A percentile compares a stretch with the other conserved stretches of the same genome.
Conservation (phyloP, 53 echinoderm and acorn worm species). For the Glandiceps talaboti region DNA sequence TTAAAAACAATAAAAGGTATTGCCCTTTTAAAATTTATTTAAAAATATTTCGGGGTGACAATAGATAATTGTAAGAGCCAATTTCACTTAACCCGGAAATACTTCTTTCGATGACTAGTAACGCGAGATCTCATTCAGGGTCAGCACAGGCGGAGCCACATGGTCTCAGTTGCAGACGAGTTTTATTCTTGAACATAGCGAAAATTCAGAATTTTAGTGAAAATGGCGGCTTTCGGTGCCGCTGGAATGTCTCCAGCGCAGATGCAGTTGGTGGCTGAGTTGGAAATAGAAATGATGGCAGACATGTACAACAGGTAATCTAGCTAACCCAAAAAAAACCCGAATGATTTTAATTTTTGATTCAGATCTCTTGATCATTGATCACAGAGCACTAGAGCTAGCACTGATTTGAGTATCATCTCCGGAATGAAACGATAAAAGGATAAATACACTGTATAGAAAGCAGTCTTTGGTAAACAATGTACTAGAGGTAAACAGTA, state of each 20-base stretch:
- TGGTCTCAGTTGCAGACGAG: neutral
- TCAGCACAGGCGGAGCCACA: neutral
- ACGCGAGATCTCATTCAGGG: neutral
- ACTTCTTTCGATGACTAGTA: neutral
- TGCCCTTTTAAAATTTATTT: too few species aligned
- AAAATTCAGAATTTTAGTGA: neutral
- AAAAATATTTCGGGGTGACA: neutral
- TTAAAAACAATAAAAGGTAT: too few species aligned
- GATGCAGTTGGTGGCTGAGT: slow-evolving; percentile 81
- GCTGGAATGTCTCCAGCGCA: slow-evolving; percentile 43
- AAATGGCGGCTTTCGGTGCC: neutral
- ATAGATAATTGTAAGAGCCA: neutral
- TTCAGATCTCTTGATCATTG: too few species aligned
- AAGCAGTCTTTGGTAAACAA: too few species aligned
- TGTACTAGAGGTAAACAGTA: too few species aligned
- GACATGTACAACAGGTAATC: slow-evolving; percentile 96
- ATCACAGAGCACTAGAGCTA: too few species aligned
- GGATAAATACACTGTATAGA: too few species aligned
- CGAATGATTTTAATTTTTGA: too few species aligned
- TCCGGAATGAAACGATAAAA: too few species aligned
- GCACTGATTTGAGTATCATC: too few species aligned
- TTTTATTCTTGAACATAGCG: neutral
- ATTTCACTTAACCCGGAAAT: neutral
- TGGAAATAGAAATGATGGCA: slow-evolving; percentile 98
- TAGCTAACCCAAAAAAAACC: too few species aligned